A percentile compares a stretch with the other conserved stretches of the same genome.
Evolutionary conservation across 1,140 invertebrate species (phyloP).

Genomic region (Drosophila saltans): DNA sequence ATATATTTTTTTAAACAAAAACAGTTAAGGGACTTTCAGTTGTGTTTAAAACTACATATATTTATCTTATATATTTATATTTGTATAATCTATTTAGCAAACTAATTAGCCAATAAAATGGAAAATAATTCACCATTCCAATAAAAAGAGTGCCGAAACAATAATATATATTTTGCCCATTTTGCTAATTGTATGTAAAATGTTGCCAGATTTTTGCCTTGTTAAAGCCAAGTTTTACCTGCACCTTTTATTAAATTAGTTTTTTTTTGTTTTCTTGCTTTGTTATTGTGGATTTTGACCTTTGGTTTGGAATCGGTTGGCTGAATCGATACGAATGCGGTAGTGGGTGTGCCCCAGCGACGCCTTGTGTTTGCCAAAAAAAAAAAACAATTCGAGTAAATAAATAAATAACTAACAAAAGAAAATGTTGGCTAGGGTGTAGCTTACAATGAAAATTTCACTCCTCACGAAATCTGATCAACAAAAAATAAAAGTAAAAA

Average conservation of each 20-base stretch:
- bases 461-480: conserved; percentile 16
- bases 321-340: conserved; percentile 64
- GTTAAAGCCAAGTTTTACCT: conserved; percentile 32
- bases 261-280: conserved; percentile 2
- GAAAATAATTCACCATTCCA: not conserved
- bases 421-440: conserved; percentile 17
- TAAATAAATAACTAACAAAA: conserved; percentile 14
- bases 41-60: too few relatives aligned
- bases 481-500: not conserved
- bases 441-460: conserved; percentile 17
- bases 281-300: conserved; percentile 54
- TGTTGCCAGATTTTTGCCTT: not conserved
- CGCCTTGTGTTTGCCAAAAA: conserved; percentile 66
- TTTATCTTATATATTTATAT: not conserved
- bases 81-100: not conserved
- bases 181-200: conserved; percentile 10
- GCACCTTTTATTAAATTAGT: conserved; percentile 59
- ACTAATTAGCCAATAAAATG: conserved; percentile 5
- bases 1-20: too few relatives aligned
- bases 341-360: conserved; percentile 58
- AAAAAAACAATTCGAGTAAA: conserved; percentile 3
- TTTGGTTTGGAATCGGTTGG: conserved; percentile 59
- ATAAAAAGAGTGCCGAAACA: not conserved
- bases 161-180: not conserved
- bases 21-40: too few relatives aligned